A percentile compares a stretch with the other conserved stretches of the same genome.
Conservation (phyloP, 2,113 vertebrate species). For the Cyprinus carpio region DNA sequence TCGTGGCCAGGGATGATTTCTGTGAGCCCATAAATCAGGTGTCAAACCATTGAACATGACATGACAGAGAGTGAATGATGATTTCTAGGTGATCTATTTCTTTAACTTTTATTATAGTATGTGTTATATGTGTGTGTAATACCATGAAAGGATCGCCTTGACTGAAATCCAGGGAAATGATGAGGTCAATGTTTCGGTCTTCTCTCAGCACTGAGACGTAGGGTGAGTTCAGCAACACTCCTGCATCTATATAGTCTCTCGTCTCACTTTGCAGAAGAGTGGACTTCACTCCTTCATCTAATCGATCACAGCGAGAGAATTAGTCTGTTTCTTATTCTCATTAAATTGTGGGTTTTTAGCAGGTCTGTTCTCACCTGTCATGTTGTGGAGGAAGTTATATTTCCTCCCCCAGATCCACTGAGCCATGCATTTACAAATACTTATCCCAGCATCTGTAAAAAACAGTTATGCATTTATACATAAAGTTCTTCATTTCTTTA, state of each 20-base stretch:
- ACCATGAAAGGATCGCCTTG: conserved; percentile 67
- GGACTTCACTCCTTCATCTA: not conserved
- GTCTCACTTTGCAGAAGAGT: not conserved
- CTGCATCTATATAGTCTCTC: conserved; percentile 61
- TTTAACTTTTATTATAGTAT: too few relatives aligned
- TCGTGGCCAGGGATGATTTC: too few relatives aligned
- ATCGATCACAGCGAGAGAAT: not conserved
- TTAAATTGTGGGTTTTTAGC: too few relatives aligned
- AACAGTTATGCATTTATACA: not conserved
- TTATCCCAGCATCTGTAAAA: not conserved
- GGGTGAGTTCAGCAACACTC: conserved; percentile 65
- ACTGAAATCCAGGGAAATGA: too few relatives aligned
- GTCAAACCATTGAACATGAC: too few relatives aligned
- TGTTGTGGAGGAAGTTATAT: not conserved
- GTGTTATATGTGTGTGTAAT: too few relatives aligned
- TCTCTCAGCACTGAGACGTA: conserved; percentile 63
- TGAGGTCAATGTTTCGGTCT: conserved; percentile 9
- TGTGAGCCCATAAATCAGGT: too few relatives aligned
- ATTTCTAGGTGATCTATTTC: too few relatives aligned
- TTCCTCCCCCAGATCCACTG: not conserved
- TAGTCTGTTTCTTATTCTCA: not conserved
- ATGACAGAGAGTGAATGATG: too few relatives aligned
- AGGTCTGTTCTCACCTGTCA: not conserved
- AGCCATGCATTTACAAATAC: not conserved
- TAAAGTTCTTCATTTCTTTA: too few relatives aligned